These are phyloP conservation scores for Cotesia glomerata DNA, from an alignment of 1,140 invertebrate genomes.

Conservation along the genomic window DNA sequence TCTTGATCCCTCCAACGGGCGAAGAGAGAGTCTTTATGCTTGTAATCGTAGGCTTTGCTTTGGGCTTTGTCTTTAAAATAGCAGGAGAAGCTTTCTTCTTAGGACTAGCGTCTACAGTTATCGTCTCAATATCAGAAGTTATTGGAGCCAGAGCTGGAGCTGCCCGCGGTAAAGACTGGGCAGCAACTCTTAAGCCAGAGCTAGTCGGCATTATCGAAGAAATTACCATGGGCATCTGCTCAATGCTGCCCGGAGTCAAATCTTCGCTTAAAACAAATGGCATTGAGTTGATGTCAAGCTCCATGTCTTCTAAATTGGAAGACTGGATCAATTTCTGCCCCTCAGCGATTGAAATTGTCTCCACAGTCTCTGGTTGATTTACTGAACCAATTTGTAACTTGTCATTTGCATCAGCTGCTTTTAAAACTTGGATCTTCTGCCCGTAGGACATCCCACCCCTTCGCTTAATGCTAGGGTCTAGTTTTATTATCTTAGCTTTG, in stretches of 20 bases:
- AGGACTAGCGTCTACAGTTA: slow-evolving; percentile 37
- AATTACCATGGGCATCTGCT: slow-evolving; percentile 73
- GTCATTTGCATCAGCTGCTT: slow-evolving; percentile 41
- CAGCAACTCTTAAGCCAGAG: slow-evolving; percentile 13
- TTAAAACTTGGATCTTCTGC: slow-evolving; percentile 48
- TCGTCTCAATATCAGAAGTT: slow-evolving; percentile 34
- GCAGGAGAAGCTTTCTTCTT: slow-evolving; percentile 57
- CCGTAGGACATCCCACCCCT: slow-evolving; percentile 34
- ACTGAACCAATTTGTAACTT: background rate
- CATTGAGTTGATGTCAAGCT: slow-evolving; percentile 77
- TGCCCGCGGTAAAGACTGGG: background rate
- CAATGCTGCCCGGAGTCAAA: slow-evolving; percentile 67
- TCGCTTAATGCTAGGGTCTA: slow-evolving; percentile 45
- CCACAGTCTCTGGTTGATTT: background rate
- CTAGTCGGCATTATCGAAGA: slow-evolving; percentile 61
- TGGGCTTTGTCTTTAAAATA: slow-evolving; percentile 54
- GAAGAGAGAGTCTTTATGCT: slow-evolving; percentile 56
- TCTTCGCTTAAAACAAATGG: slow-evolving; percentile 75
- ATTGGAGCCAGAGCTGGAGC: slow-evolving; percentile 8
- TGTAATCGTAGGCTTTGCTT: slow-evolving; percentile 57
- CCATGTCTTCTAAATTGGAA: slow-evolving; percentile 63
- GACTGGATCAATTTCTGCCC: slow-evolving; percentile 51
- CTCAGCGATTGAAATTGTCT: slow-evolving; percentile 14
- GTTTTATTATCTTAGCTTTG: slow-evolving; percentile 52
- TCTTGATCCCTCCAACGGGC: slow-evolving; percentile 48